Evolutionary conservation across 2,113 vertebrate genomes (phyloP).

Genomic region (Gobius niger): DNA sequence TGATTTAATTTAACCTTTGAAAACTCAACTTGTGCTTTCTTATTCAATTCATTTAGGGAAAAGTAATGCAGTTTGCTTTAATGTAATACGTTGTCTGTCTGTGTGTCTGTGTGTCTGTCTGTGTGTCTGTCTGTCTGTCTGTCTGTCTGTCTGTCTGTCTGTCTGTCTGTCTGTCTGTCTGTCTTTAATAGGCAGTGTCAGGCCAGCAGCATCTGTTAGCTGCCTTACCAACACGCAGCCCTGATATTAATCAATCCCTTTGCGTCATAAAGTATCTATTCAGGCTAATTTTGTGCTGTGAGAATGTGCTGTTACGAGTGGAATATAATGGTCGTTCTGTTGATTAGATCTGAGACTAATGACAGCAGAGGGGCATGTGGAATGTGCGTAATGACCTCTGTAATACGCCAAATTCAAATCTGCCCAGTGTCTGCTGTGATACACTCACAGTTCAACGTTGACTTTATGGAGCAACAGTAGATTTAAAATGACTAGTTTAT

Average conservation of each 20-base stretch:
- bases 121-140: no score
- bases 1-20: no score
- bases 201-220: slow-evolving; percentile 57
- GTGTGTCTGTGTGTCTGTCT: no score
- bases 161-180: no score
- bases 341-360: slow-evolving; percentile 52
- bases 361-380: slow-evolving; percentile 29
- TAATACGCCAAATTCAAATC: slow-evolving; percentile 42
- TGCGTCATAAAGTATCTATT: slow-evolving; percentile 42
- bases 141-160: no score
- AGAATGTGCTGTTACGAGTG: slow-evolving; percentile 20
- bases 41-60: no score
- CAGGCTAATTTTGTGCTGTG: slow-evolving; percentile 32
- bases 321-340: slow-evolving; percentile 48
- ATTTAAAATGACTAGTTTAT: not conserved
- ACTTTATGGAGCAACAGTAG: not conserved
- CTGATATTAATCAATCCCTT: slow-evolving; percentile 47
- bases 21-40: no score
- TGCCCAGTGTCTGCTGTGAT: slow-evolving; percentile 3
- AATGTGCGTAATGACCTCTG: slow-evolving; percentile 52
- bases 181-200: slow-evolving; percentile 14
- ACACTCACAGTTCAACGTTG: slow-evolving; percentile 15
- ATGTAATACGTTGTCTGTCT: no score
- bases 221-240: slow-evolving; percentile 39
- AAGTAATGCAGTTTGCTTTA: no score